These are phyloP conservation scores for Nematopogon swammerdamellus DNA, from an alignment of 2,888 invertebrate species.

Conservation along the genomic window DNA sequence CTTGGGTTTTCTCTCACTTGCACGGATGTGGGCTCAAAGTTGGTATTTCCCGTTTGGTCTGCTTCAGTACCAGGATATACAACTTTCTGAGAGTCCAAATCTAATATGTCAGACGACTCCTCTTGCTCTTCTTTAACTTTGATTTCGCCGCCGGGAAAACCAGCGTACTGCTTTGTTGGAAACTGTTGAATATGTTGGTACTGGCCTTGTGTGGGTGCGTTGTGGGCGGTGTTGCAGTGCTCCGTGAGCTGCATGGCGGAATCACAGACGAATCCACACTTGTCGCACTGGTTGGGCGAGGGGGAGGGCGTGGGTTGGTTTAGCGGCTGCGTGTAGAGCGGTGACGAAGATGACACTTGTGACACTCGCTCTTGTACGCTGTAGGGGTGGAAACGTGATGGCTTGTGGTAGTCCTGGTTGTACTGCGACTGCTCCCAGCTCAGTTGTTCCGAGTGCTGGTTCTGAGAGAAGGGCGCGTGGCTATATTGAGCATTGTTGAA, in stretches of 20 bases:
- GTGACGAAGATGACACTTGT: conserved; percentile 52
- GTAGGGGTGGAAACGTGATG: conserved; percentile 46
- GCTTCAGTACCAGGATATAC: conserved; percentile 67
- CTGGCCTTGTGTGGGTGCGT: conserved; percentile 32
- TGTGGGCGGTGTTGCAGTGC: conserved; percentile 69
- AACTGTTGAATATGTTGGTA: conserved; percentile 52
- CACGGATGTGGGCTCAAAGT: conserved; percentile 34
- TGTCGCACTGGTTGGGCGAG: conserved; percentile 76
- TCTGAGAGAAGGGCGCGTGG: conserved; percentile 48
- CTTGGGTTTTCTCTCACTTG: conserved; percentile 44
- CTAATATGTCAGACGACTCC: conserved; percentile 77
- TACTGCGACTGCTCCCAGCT: conserved; percentile 49
- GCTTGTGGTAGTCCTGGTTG: conserved; percentile 34
- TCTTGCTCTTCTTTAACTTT: conserved; percentile 65
- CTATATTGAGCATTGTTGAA: conserved; percentile 44
- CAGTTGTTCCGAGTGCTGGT: conserved; percentile 46
- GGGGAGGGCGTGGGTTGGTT: conserved; percentile 70
- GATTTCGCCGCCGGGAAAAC: conserved; percentile 41
- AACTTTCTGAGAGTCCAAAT: conserved; percentile 87
- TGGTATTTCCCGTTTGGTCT: conserved; percentile 28
- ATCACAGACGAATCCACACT: conserved; percentile 78
- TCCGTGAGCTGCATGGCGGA: conserved; percentile 71
- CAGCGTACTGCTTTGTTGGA: conserved; percentile 43
- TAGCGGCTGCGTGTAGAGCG: conserved; percentile 54
- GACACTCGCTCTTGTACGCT: conserved; percentile 52